phyloP scores from a whole-genome alignment of 2,113 vertebrate genomes.

The Varanus komodoensis region DNA sequence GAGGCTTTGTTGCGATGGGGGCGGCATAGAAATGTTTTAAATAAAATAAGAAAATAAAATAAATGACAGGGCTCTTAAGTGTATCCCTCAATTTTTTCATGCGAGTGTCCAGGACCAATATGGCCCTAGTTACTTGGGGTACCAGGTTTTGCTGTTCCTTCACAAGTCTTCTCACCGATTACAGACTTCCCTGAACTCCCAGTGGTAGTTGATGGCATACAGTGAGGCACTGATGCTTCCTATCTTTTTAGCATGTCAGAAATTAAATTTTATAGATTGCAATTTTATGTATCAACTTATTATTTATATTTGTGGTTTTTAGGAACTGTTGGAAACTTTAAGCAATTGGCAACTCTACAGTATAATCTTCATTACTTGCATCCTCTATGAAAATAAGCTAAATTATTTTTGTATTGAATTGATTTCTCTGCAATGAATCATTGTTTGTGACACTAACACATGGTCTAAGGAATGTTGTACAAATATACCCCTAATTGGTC shows the following conservation, averaged over 20 bases:
- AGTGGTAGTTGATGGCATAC: too few relatives aligned
- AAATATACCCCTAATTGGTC: constrained; percentile 58
- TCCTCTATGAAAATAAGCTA: constrained; percentile 28
- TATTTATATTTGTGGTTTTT: too few relatives aligned
- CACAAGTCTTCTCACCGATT: background rate
- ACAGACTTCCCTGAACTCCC: background rate
- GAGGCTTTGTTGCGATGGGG: too few relatives aligned
- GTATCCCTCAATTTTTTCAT: background rate
- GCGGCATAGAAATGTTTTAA: too few relatives aligned
- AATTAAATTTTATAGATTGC: too few relatives aligned
- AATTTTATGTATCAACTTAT: too few relatives aligned
- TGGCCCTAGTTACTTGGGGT: background rate
- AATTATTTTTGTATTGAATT: background rate
- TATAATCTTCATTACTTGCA: constrained; percentile 1
- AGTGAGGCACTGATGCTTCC: too few relatives aligned
- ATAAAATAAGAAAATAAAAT: too few relatives aligned
- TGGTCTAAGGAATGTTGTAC: constrained; percentile 32
- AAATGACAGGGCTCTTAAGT: too few relatives aligned
- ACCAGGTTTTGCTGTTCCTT: background rate
- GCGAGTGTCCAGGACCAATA: background rate
- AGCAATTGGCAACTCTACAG: background rate
- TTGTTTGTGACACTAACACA: constrained; percentile 22
- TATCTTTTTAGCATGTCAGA: too few relatives aligned
- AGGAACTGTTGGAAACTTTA: too few relatives aligned
- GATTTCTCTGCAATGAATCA: constrained; percentile 9